A percentile compares a stretch with the other conserved stretches of the same genome.
phyloP scores from a whole-genome alignment of 2,113 vertebrate species.

The Nycticebus coucang region DNA sequence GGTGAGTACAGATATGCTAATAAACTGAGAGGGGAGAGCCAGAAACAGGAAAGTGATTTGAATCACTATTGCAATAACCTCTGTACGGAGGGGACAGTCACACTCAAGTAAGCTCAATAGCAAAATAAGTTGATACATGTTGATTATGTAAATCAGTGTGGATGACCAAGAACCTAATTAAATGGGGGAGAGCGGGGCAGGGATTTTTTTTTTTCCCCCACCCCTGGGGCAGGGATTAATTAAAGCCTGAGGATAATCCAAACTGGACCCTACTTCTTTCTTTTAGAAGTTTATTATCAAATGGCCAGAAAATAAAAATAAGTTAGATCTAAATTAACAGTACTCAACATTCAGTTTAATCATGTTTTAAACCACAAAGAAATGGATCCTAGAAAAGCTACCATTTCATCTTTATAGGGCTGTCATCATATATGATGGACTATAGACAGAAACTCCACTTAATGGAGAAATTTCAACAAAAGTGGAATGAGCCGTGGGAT shows the following conservation, averaged over 20 bases:
- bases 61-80: not conserved
- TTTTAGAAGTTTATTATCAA: constrained; percentile 37
- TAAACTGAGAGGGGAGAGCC: not conserved
- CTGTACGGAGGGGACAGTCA: not conserved
- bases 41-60: not conserved
- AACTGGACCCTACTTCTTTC: not conserved
- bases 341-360: not conserved
- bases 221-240: too few relatives aligned
- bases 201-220: too few relatives aligned
- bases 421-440: not conserved
- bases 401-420: not conserved
- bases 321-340: not conserved
- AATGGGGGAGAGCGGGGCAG: not conserved
- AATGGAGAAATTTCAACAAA: constrained; percentile 44
- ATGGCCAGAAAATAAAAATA: constrained; percentile 8
- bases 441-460: not conserved
- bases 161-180: not conserved
- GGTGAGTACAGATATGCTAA: not conserved
- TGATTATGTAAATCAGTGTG: not conserved
- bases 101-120: not conserved
- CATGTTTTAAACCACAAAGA: constrained; percentile 31
- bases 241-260: not conserved
- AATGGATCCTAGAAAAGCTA: not conserved
- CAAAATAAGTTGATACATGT: not conserved
- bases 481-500: not conserved